These are phyloP conservation scores for Naso thynnoides DNA, from an alignment of 2,797 vertebrate genomes.

Conservation along the genomic window DNA sequence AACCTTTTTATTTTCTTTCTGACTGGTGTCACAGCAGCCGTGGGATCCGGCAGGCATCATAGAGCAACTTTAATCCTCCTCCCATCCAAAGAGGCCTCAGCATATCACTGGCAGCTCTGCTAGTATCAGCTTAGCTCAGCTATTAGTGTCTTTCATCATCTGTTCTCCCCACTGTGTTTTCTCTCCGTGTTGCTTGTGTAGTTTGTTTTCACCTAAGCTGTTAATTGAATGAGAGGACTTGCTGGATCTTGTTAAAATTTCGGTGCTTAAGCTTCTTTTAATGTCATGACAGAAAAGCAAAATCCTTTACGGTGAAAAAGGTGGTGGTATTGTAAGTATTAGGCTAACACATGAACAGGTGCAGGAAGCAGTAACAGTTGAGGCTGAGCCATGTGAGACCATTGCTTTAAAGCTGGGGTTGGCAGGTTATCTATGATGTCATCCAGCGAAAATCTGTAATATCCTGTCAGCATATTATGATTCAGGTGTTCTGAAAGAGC, in stretches of 20 bases:
- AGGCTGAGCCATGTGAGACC: neutral
- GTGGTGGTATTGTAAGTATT: neutral
- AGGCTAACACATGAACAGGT: neutral
- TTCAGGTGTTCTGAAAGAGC: no score
- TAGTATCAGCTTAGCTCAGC: slow-evolving; percentile 60
- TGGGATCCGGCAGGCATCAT: slow-evolving; percentile 44
- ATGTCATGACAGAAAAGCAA: neutral
- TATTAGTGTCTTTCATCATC: slow-evolving; percentile 50
- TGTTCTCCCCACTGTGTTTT: slow-evolving; percentile 6
- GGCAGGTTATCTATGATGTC: no score
- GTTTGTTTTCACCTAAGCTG: slow-evolving; percentile 31
- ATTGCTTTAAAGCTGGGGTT: neutral
- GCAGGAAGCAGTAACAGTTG: neutral
- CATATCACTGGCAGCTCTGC: slow-evolving; percentile 49
- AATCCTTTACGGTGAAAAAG: neutral
- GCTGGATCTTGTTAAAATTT: slow-evolving; percentile 13
- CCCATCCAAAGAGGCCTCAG: slow-evolving; percentile 60
- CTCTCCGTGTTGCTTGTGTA: neutral
- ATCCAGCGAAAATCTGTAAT: no score
- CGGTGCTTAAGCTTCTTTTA: slow-evolving; percentile 10
- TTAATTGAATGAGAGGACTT: slow-evolving; percentile 4
- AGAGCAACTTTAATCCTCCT: slow-evolving; percentile 62
- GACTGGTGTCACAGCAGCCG: slow-evolving; percentile 44
- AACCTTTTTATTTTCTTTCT: slow-evolving; percentile 8
- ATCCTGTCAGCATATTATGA: no score